Percentiles rank a stretch among this genome's conserved stretches.
These are phyloP conservation scores for Conchocele bisecta DNA, from an alignment of 2,888 invertebrate species.

Conservation along the genomic window DNA sequence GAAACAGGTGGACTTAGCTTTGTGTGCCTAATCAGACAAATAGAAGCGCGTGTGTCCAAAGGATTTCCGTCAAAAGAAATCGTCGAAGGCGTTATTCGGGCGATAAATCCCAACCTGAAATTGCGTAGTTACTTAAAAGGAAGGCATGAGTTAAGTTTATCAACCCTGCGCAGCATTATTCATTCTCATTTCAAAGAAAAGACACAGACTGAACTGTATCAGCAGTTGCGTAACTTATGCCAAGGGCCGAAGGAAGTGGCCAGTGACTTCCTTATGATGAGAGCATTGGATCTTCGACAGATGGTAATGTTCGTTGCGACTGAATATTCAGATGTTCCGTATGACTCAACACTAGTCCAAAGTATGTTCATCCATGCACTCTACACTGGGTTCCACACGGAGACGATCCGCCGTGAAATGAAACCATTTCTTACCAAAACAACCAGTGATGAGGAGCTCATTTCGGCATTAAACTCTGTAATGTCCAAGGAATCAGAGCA, in stretches of 20 bases:
- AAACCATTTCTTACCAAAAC: not conserved
- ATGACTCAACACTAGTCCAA: not conserved
- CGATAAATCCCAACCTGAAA: too few relatives aligned
- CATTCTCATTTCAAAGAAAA: constrained; percentile 21
- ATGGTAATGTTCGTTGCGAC: constrained; percentile 4
- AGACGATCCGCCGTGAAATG: constrained; percentile 4
- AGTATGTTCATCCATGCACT: constrained; percentile 12
- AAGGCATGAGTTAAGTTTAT: too few relatives aligned
- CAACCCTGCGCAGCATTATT: too few relatives aligned
- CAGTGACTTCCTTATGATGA: constrained; percentile 13
- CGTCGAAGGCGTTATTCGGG: too few relatives aligned
- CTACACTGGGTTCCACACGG: constrained; percentile 5
- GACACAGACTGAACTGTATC: constrained; percentile 26
- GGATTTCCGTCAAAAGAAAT: too few relatives aligned
- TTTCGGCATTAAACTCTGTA: not conserved
- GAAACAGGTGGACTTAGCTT: too few relatives aligned
- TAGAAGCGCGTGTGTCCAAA: too few relatives aligned
- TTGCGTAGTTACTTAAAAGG: too few relatives aligned
- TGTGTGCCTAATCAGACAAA: too few relatives aligned
- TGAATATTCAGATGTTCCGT: constrained; percentile 10
- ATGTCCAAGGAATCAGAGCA: too few relatives aligned
- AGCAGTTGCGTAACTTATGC: constrained; percentile 4
- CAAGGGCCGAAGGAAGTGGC: constrained; percentile 13
- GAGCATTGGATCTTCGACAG: constrained; percentile 19
- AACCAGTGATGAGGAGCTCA: not conserved